These are phyloP conservation scores for Ceratina australensis DNA, from an alignment of 1,140 invertebrate species.

Conservation along the genomic window DNA sequence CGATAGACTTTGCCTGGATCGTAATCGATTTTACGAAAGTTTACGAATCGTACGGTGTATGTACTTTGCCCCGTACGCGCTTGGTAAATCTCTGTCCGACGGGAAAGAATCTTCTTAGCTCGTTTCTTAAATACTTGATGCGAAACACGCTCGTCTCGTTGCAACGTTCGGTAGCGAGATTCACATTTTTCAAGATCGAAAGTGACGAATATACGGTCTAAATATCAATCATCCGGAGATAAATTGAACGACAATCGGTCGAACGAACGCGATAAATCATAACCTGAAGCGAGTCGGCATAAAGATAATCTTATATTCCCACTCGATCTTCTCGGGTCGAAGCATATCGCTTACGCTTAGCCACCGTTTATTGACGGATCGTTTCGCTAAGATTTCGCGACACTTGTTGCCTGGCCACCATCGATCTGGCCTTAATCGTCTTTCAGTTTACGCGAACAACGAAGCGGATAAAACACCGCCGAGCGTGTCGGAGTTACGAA, in stretches of 20 bases:
- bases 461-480: background rate
- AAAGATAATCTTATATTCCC: constrained; percentile 21
- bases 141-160: too few relatives aligned
- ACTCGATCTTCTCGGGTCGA: constrained; percentile 24
- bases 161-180: too few relatives aligned
- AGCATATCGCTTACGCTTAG: background rate
- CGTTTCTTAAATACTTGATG: background rate
- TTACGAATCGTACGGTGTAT: background rate
- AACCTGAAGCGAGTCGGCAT: background rate
- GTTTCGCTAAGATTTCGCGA: constrained; percentile 29
- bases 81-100: background rate
- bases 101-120: background rate
- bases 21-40: constrained; percentile 18
- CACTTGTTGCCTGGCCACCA: constrained; percentile 25
- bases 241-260: too few relatives aligned
- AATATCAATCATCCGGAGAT: background rate
- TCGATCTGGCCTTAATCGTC: constrained; percentile 31
- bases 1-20: background rate
- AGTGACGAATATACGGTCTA: too few relatives aligned
- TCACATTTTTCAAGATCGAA: too few relatives aligned
- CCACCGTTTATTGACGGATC: constrained; percentile 12
- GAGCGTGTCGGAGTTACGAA: background rate
- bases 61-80: background rate
- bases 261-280: constrained; percentile 35
- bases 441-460: background rate